These are phyloP conservation scores for Drosophila longiperda DNA, from an alignment of 2,888 invertebrate species.

Conservation along the genomic window DNA sequence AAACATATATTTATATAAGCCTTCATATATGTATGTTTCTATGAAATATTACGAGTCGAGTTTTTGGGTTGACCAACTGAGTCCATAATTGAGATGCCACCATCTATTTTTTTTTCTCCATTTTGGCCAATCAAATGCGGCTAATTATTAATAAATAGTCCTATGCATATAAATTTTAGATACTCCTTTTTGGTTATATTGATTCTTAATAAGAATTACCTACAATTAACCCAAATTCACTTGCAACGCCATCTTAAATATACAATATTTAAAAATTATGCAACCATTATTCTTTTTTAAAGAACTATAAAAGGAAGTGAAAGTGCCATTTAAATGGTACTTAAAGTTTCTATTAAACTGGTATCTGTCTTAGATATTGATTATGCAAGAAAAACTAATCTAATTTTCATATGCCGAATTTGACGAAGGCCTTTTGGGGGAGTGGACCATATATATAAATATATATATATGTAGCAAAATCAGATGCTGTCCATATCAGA, in stretches of 20 bases:
- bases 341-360: neutral
- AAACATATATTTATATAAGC: neutral
- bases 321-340: neutral
- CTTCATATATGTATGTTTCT: slow-evolving; percentile 5
- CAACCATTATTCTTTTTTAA: neutral
- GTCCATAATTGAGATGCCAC: slow-evolving; percentile 56
- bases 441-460: neutral
- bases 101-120: slow-evolving; percentile 20
- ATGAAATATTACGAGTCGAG: slow-evolving; percentile 7
- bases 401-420: neutral
- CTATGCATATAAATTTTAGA: neutral
- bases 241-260: neutral
- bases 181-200: neutral
- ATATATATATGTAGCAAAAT: neutral
- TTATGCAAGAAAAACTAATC: neutral
- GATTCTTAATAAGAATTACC: neutral
- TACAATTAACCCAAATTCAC: neutral
- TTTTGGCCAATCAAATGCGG: slow-evolving; percentile 15
- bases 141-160: neutral
- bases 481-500: slow-evolving; percentile 44
- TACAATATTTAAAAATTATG: neutral
- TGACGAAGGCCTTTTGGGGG: neutral
- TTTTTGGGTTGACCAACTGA: slow-evolving; percentile 41
- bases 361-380: neutral
- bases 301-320: neutral